Evolutionary conservation across 37 sponge, comb jelly and placozoan species (phyloP), one percentile per base, ranked within the genome.

Genomic region (Geodia barretti): DNA sequence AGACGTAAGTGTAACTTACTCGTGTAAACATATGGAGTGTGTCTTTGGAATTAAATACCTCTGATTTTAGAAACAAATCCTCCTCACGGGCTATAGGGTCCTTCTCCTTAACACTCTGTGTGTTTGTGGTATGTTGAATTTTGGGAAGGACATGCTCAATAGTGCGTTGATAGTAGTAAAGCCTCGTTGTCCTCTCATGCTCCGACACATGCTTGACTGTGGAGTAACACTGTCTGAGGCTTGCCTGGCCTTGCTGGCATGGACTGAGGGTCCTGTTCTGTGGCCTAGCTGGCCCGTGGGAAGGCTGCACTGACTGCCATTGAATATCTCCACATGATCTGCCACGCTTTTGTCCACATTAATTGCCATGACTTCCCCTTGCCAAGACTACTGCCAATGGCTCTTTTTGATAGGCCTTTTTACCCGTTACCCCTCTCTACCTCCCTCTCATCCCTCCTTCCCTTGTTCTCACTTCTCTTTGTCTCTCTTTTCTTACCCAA

Each of bases 401-500:
- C 54, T 14, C 14, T 47, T 47, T 47, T 47, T 47, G 54, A 7
- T 7, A 47, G 14, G 54, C 14, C 54, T 47, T 47, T 47, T 17
- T 7, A 17, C 54, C 54, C 54, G 7, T 47, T 17, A 7, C 8
- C 71, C 39, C 71, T 70, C 71, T 36, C 71, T 70, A 11, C 71
- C 71, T 70, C 71, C 71, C 39, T 70, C 71, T 36, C 71, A 36
- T 36, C 71, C 71, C 35, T 14, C 71, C 71, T 36, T 21, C 71
- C 71, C 36, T 11, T 21, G 20, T 37, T 11, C 71, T 0, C 36
- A 4, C 69, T 29, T 34, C 34, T 4, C 69, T 68, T 32, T 4
- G 2, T 34, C 36, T 32, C 66, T 29, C 31, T n/a, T 8, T 65
- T n/a, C 19, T 29, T 34, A 28, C n/a, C n/a, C n/a, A n/a, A n/a